Percentiles rank a stretch among this genome's conserved stretches.
phyloP scores from a whole-genome alignment of 2,888 invertebrate genomes.

The Ectropis crepuscularia region DNA sequence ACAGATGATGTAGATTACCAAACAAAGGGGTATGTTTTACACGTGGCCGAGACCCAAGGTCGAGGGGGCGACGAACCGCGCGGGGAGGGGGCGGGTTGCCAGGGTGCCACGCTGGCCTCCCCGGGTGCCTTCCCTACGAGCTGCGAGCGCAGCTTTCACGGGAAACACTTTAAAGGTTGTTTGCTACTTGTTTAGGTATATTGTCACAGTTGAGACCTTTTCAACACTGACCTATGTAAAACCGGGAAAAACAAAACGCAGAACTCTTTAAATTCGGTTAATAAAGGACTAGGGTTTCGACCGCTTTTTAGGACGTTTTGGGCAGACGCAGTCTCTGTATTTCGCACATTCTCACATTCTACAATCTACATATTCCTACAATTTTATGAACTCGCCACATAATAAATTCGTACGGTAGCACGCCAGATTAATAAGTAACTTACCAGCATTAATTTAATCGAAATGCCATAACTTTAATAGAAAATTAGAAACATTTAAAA shows the following conservation, averaged over 20 bases:
- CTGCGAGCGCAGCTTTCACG: not conserved
- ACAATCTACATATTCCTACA: too few species aligned
- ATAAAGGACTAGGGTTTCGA: too few species aligned
- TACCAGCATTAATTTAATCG: too few species aligned
- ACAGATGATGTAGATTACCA: constrained; percentile 33
- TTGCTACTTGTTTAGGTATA: constrained; percentile 10
- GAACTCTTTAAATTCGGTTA: too few species aligned
- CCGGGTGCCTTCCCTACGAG: not conserved
- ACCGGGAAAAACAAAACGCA: not conserved
- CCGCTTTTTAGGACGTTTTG: too few species aligned
- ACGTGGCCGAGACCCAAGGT: constrained; percentile 62
- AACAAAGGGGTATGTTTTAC: constrained; percentile 45
- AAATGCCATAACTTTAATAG: too few species aligned
- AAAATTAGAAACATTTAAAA: too few species aligned
- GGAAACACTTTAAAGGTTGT: constrained; percentile 14
- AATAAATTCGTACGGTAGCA: too few species aligned
- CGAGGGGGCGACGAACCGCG: constrained; percentile 61
- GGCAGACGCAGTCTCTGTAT: too few species aligned
- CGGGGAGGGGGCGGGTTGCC: constrained; percentile 16
- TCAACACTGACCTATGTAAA: constrained; percentile 15
- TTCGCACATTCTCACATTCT: too few species aligned
- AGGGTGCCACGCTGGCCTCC: constrained; percentile 16
- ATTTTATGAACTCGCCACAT: too few species aligned
- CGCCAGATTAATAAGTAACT: too few species aligned
- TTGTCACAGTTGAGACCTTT: constrained; percentile 14